Percentiles rank a stretch among this genome's conserved stretches.
These are phyloP conservation scores for Alsophila aescularia DNA, from an alignment of 2,888 invertebrate species.

Conservation along the genomic window DNA sequence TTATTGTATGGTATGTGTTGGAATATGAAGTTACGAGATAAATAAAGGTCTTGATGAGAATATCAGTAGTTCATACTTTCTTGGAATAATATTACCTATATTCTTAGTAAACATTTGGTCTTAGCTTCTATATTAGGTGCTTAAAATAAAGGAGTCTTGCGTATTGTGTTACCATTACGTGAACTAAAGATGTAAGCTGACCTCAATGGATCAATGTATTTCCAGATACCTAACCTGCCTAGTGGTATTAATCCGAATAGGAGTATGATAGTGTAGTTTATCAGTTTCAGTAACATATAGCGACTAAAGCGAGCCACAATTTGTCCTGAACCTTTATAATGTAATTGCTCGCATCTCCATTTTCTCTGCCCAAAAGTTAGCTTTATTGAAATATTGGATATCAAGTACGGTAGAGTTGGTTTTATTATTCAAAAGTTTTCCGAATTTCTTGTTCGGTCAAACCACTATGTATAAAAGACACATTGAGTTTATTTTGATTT, in stretches of 20 bases:
- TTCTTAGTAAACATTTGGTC: neutral
- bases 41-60: neutral
- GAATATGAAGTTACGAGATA: slow-evolving; percentile 1
- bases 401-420: slow-evolving; percentile 77
- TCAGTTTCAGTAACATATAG: slow-evolving; percentile 48
- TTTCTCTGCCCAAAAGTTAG: slow-evolving; percentile 75
- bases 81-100: neutral
- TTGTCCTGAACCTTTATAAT: slow-evolving; percentile 74
- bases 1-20: slow-evolving; percentile 19
- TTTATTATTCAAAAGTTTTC: slow-evolving; percentile 75
- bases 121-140: too few species aligned
- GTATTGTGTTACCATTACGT: too few species aligned
- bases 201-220: too few species aligned
- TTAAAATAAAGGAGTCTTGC: too few species aligned
- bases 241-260: too few species aligned
- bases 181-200: too few species aligned
- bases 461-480: slow-evolving; percentile 57
- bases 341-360: slow-evolving; percentile 78
- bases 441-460: slow-evolving; percentile 51
- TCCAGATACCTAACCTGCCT: too few species aligned
- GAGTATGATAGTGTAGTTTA: neutral
- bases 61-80: neutral
- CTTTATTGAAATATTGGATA: slow-evolving; percentile 82
- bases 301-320: slow-evolving; percentile 65
- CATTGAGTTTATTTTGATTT: slow-evolving; percentile 67